Base-by-base conservation (phyloP, 1,140 invertebrate genomes). In the Aricia agestis region DNA sequence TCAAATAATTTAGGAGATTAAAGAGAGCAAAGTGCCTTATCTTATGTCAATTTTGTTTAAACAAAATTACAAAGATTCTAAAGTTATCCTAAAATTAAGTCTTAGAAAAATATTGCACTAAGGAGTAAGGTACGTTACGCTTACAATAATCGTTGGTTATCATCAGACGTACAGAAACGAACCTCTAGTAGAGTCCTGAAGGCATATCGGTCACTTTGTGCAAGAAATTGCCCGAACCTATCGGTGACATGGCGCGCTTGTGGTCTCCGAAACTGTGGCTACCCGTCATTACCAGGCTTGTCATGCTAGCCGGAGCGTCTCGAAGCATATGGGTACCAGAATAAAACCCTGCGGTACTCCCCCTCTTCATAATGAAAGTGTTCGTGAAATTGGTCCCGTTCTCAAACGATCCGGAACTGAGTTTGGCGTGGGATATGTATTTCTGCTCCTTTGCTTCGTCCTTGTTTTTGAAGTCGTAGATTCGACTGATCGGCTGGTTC, bases 121-220 rank as follows among this genome's bases (percentile, higher is more conserved):
- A 72, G 70, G 74, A 80, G 81, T 82, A 81, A 90, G 78, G 85
- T 89, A 87, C 81, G 78, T 73, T 74, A 78, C 72, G 79, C 86
- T 89, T 84, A 89, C 82, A 88, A 84, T 91, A 92, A 81, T 89
- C 86, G 87, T 87, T 90, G 87, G 87, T 91, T 82, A 84, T 82
- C 71, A 85, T 82, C 19, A 25, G 19, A 63, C 59, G 19, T 25
- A 63, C 18, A 18, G 18, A 11, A 63, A 45, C 66, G 36, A 67
- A 67, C 66, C 41, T 67, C 0, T 84, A 95, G 90, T 95, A 96
- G 72, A 96, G 89, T 72, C 95, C 95, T 31, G 95, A 95, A 69
- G 94, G 94, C 81, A 95, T 93, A 82, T 96, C 95, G 2, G 95
- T 94, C 15, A 96, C 86, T 90, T 95, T 95, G 31, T 93, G 92